These are phyloP conservation scores for Chaetoderma sp. DNA, from an alignment of 2,888 invertebrate species.

Conservation along the genomic window DNA sequence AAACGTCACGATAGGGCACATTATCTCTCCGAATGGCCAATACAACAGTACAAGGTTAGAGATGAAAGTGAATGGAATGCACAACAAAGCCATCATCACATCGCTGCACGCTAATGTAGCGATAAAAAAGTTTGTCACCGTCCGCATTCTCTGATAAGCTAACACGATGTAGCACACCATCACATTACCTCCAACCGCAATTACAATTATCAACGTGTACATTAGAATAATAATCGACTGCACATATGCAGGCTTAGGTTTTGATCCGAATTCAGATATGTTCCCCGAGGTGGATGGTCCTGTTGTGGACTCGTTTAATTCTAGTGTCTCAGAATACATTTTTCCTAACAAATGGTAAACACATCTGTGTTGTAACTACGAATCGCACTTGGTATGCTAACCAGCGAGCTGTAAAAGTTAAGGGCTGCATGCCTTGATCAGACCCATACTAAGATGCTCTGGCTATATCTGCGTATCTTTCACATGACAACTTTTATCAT, in stretches of 20 bases:
- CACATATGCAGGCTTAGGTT: constrained; percentile 46
- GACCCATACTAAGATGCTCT: too few species aligned
- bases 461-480: too few species aligned
- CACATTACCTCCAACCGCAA: constrained; percentile 71
- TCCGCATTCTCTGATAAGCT: constrained; percentile 86
- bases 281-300: too few species aligned
- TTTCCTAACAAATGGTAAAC: too few species aligned
- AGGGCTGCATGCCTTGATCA: too few species aligned
- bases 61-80: constrained; percentile 75
- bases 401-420: too few species aligned
- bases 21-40: constrained; percentile 87
- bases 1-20: constrained; percentile 87
- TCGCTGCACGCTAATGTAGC: constrained; percentile 69
- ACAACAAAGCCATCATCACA: constrained; percentile 70
- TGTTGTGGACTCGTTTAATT: too few species aligned
- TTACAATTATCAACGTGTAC: constrained; percentile 69
- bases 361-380: too few species aligned
- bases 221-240: constrained; percentile 67
- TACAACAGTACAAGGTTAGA: constrained; percentile 82
- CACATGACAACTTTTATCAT: too few species aligned
- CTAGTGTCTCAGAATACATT: too few species aligned
- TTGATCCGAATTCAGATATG: too few species aligned
- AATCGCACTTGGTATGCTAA: too few species aligned
- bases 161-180: constrained; percentile 88
- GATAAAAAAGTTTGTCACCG: constrained; percentile 83